Evolutionary conservation across 2,888 invertebrate species (phyloP), one percentile per base, ranked within the genome.

Genomic region (Sinotaia quadrata): DNA sequence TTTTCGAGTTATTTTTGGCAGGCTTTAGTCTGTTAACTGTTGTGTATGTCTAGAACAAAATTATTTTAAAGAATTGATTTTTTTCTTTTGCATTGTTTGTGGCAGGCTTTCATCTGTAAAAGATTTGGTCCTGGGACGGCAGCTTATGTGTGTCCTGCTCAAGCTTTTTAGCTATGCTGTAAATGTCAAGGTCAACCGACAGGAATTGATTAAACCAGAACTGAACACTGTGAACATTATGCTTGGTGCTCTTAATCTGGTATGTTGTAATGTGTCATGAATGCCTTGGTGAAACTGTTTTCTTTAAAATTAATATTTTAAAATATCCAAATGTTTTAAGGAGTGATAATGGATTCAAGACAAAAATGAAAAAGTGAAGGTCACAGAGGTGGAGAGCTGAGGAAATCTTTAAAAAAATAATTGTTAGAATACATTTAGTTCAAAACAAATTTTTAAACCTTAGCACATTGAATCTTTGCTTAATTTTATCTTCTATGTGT

Each of bases 121-220:
- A 81, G 94, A 95, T 81, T 93, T 96, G 61, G 93, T 93, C n/a
- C 91, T 94, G 47, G 96, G 96, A 0, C 92, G 95, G 65, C 94
- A 96, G 34, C 90, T 98, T 61, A 92, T 96, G 75, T 94, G 94
- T 78, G 97, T 98, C 0, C 90, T 98, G 44, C 90, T 98, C 51
- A 97, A 97, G 84, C 90, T 98, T 76, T 93, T 98, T 88, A 91
- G 94, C 65, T 92, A 96, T 80, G 95, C 96, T 87, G 94, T 96
- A 62, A 97, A 97, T 90, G 88, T 90, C 66, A 92, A 93, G 54
- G 92, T 92, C 72, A 96, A 97, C 88, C 94, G 97, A 87, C 93
- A 94, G 87, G 94, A 95, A 72, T 90, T 98, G 8, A 94, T 95
- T 68, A 93, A 94, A 75, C 95, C 96, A 0, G 93, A 94, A 79